Base-by-base conservation (phyloP, 2,797 vertebrate genomes). In the Brachymystax lenok region DNA sequence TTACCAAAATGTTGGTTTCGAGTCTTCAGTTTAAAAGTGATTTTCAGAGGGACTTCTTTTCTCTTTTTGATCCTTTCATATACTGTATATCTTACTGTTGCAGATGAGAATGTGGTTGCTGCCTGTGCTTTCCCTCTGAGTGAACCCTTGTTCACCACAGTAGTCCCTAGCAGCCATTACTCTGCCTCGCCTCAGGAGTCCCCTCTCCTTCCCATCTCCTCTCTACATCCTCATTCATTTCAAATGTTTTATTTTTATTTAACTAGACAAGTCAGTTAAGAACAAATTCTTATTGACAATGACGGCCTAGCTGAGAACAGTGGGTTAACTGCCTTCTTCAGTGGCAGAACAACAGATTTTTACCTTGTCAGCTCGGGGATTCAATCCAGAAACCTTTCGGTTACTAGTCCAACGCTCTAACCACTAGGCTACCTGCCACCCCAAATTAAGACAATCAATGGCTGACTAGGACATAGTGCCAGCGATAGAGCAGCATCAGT, bases 401-500 rank as follows among this genome's bases (percentile, higher is more conserved):
- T 7, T 35, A 35, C 35, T 35, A 6, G 6, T 6, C 35, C 35
- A 35, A 35, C 6, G 35, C 35, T 35, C 35, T 35, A 7, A 35
- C 35, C 35, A 35, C 6, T 35, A 35, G 35, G 1, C 6, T 35
- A 35, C 35, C 35, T 35, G 33, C 33, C 33, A 0, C 33, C 33
- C 6, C 1, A 35, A 35, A 35, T 35, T 6, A 35, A 64, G 66
- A 14, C 21, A 64, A 74, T 67, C 50, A 69, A 77, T 67, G 24
- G 33, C 16, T 33, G 73, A 56, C 66, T 71, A 24, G n/a, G 40
- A 71, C 19, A 54, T 30, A 59, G 10, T 30, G 59, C 67, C 35
- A 56, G 28, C 56, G 56, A 74, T 19, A 63, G 54, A 76, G 40
- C 52, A 40, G 46, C 46, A 67, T 50, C 46, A 54, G 46, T 13